Base-by-base conservation (phyloP, 2,797 vertebrate species). In the Eurystomus glaucurus region DNA sequence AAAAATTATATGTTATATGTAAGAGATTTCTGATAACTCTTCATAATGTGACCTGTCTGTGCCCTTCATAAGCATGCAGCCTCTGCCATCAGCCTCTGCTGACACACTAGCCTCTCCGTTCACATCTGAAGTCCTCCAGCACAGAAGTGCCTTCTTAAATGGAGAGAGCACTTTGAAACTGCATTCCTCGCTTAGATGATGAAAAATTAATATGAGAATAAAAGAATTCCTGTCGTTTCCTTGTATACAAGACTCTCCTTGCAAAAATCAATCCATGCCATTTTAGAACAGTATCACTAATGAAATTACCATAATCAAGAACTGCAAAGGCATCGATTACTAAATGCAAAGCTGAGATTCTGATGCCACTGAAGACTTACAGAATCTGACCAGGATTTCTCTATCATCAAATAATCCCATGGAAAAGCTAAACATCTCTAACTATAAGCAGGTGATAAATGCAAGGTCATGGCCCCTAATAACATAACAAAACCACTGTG, bases 251-350 rank as follows among this genome's bases (percentile, higher is more conserved):
- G 85, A 41, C 3, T 80, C 86, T 93, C 65, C 69, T 66, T 35
- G 61, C 39, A 81, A 95, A 97, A 97, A 96, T 96, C 91, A 91
- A 97, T 96, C 82, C 1, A 0, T 94, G 94, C 74, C 92, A 69
- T 94, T 97, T 96, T 85, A 80, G 77, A 94, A 87, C 75, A 91
- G 94, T 75, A 70, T 91, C 77, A 14, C 91, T 97, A 97, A 97
- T 96, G 90, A 97, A 98, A 97, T 97, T 97, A 97, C 87, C 96
- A 97, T 94, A 97, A 97, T 96, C 94, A 96, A 92, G 88, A 90
- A 88, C 88, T 94, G 93, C 79, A 96, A 96, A 95, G 58, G 71
- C 93, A 94, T 93, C 35, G 88, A 96, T 96, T 94, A 91, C 71
- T 61, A 80, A 87, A 94, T 55, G 61, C 81, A 85, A 85, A 64